These are phyloP conservation scores for Drosophila atripex DNA, from an alignment of 2,888 invertebrate genomes.

Conservation along the genomic window DNA sequence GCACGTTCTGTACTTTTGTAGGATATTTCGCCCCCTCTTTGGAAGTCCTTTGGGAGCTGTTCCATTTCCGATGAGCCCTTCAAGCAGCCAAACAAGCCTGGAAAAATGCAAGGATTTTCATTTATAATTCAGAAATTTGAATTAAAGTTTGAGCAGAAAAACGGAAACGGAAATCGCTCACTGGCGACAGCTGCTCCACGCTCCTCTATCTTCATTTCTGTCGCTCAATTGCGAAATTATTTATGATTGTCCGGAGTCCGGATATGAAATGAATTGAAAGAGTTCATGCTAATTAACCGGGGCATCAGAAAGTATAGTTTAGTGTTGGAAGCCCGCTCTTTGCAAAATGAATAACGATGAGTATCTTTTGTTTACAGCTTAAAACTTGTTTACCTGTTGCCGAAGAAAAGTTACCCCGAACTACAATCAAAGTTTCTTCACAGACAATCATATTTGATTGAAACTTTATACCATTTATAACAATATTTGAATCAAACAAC, in stretches of 20 bases:
- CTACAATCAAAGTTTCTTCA: too few relatives aligned
- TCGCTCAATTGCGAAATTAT: constrained; percentile 19
- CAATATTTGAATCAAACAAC: background rate
- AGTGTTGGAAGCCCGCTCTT: background rate
- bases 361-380: background rate
- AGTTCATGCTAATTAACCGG: constrained; percentile 34
- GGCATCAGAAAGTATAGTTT: background rate
- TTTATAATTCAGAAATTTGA: constrained; percentile 33
- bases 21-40: background rate
- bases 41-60: constrained; percentile 64
- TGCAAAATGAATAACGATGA: constrained; percentile 10
- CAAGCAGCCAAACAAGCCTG: background rate
- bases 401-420: background rate
- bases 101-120: constrained; percentile 31
- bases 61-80: constrained; percentile 45
- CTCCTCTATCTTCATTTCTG: constrained; percentile 14
- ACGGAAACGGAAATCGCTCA: constrained; percentile 35
- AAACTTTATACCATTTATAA: background rate
- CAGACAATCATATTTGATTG: background rate
- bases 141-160: constrained; percentile 26
- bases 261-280: constrained; percentile 39
- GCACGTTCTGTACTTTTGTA: constrained; percentile 24
- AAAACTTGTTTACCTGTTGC: background rate
- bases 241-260: constrained; percentile 43
- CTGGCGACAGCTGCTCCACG: constrained; percentile 14